Base-by-base conservation (phyloP, 2,888 invertebrate genomes). In the Scelioninae gen. 2 region DNA sequence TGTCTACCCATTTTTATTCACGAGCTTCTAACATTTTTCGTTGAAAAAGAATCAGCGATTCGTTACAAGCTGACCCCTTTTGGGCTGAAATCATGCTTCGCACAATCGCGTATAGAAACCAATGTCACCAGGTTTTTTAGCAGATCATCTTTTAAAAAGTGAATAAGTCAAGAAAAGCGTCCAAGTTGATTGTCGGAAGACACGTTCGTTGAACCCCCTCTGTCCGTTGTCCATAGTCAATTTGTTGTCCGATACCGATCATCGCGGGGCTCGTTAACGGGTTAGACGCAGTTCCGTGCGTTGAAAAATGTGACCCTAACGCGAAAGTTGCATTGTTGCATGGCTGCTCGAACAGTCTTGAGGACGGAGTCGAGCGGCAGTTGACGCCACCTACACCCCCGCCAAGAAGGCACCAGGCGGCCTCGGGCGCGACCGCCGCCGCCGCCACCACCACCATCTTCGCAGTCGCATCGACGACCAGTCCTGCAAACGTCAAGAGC, bases 341-440 rank as follows among this genome's bases (percentile, higher is more conserved):
- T 78, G 73, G 78, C 78, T 77, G 77, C 73, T 77, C 77, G 78
- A 79, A 84, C 87, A 89, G 89, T 88, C 88, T 89, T 87, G 89
- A 89, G 88, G 87, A 87, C 83, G 88, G 89, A 82, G 87, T 89
- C 88, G 87, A 88, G 87, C 87, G 88, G 85, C 91, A 91, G 87
- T 88, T 90, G 87, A 90, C 90, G 85, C 89, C 90, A 80, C 89
- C 89, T 76, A 89, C 89, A 79, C 89, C 89, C 78, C 89, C 89
- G 78, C 89, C 89, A 80, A 87, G 89, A 81, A 87, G 89, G 81
- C 85, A 85, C 76, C 81, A n/a, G n/a, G n/a, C 81, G 78, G 80
- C 79, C 63, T 67, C 80, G 64, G 70, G 80, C 74, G 73, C 81
- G 35, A 79, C 83, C 76, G 79, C 80, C n/a, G 80, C 81, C 73